A percentile compares a stretch with the other conserved stretches of the same genome.
phyloP scores from a whole-genome alignment of 2,113 vertebrate genomes.

The Psammodynastes pulverulentus region DNA sequence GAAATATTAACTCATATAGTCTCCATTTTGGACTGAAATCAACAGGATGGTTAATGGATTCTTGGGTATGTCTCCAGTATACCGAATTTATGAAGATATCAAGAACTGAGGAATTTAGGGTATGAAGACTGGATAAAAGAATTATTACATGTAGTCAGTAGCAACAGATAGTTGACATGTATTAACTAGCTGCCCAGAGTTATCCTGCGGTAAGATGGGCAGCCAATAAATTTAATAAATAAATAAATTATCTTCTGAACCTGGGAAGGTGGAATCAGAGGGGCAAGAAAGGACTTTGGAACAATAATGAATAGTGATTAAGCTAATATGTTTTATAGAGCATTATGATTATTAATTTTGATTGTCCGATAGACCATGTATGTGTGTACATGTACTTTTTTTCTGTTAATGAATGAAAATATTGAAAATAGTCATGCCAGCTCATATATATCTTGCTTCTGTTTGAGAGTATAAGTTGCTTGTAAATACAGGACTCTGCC shows the following conservation, averaged over 20 bases:
- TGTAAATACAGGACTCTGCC: not conserved
- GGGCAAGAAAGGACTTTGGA: not conserved
- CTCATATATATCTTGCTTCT: not conserved
- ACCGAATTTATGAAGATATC: not conserved
- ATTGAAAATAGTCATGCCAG: not conserved
- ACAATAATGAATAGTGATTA: not conserved
- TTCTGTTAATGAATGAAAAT: not conserved
- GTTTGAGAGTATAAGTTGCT: not conserved
- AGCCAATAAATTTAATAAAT: too few relatives aligned
- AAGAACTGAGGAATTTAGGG: not conserved
- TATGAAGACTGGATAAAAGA: not conserved
- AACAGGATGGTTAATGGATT: not conserved
- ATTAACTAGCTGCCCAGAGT: not conserved
- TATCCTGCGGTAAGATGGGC: too few relatives aligned
- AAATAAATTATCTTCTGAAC: not conserved
- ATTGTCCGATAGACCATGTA: not conserved
- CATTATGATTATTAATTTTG: not conserved
- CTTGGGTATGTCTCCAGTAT: not conserved
- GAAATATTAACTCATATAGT: not conserved
- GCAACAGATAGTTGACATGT: not conserved
- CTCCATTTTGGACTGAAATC: not conserved
- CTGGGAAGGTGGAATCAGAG: not conserved
- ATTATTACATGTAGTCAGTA: not conserved
- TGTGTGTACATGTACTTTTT: not conserved
- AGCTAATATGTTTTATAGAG: not conserved